Percentiles rank a stretch among this genome's conserved stretches.
phyloP scores from a whole-genome alignment of 2,113 vertebrate genomes.

The Enhydra lutris region DNA sequence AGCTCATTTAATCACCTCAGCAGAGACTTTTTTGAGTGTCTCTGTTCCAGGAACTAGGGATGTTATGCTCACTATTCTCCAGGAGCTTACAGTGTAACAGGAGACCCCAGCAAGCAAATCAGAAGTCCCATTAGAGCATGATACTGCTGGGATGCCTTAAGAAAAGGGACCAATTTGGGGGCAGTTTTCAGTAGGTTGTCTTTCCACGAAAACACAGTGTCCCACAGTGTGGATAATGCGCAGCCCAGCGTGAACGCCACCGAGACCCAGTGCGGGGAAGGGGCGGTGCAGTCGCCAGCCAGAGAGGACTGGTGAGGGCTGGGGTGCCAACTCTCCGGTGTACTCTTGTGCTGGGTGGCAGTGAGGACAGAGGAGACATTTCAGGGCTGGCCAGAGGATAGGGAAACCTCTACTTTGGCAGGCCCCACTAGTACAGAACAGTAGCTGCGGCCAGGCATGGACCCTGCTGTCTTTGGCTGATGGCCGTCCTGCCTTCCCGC shows the following conservation, averaged over 20 bases:
- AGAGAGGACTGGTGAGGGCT: background rate
- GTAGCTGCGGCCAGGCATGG: background rate
- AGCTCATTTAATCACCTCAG: background rate
- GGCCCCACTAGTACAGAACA: background rate
- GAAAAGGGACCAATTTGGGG: background rate
- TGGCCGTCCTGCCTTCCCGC: background rate
- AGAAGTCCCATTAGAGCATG: background rate
- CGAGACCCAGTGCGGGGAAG: background rate
- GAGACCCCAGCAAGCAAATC: background rate
- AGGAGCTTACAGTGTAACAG: background rate
- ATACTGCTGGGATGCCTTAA: background rate
- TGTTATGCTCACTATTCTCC: background rate
- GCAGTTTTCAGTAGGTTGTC: background rate
- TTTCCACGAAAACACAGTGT: background rate
- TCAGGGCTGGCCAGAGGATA: background rate
- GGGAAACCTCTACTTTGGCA: background rate
- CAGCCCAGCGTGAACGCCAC: background rate
- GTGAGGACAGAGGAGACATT: background rate
- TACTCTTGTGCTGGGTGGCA: background rate
- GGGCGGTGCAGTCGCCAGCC: background rate
- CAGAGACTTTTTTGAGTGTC: background rate
- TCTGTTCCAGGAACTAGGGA: background rate
- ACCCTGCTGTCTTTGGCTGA: background rate
- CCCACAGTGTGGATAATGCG: background rate
- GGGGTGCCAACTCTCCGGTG: rapidly evolving